Conservation (phyloP, 2,113 vertebrate species). For the Pomatorhinus ruficollis region DNA sequence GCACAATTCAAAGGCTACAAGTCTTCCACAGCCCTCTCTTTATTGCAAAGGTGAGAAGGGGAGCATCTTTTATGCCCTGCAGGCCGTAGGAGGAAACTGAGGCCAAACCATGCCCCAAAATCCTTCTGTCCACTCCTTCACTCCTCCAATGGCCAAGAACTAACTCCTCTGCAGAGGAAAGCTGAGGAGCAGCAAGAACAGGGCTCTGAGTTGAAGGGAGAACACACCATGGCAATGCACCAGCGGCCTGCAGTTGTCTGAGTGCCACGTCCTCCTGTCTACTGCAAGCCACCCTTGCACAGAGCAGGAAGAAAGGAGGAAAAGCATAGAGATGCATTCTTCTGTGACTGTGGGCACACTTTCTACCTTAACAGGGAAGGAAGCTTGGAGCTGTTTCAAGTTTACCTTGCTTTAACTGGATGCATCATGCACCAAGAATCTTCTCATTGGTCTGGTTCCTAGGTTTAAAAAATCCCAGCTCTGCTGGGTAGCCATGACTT, state of each 20-base stretch:
- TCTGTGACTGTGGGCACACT: background rate
- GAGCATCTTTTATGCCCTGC: background rate
- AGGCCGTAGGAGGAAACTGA: background rate
- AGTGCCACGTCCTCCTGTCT: fast-evolving
- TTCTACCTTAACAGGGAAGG: background rate
- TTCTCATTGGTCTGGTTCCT: background rate
- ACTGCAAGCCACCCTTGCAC: background rate
- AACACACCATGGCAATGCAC: background rate
- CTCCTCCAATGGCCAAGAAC: background rate
- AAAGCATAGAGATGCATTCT: background rate
- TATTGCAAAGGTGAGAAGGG: background rate
- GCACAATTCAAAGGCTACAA: background rate
- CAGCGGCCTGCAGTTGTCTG: background rate
- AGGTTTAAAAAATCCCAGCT: background rate
- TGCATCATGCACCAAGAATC: background rate
- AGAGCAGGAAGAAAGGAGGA: background rate
- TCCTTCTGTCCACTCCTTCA: background rate
- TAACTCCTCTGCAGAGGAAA: background rate
- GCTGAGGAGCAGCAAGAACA: background rate
- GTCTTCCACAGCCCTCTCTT: background rate
- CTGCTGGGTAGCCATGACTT: constrained; percentile 3
- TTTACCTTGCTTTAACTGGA: background rate
- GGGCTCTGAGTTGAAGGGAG: background rate
- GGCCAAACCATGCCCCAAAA: fast-evolving
- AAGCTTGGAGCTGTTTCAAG: background rate